Percentiles rank a stretch among this genome's conserved stretches.
These are phyloP conservation scores for Empidonax alnorum DNA, from an alignment of 2,113 vertebrate species.

Conservation along the genomic window DNA sequence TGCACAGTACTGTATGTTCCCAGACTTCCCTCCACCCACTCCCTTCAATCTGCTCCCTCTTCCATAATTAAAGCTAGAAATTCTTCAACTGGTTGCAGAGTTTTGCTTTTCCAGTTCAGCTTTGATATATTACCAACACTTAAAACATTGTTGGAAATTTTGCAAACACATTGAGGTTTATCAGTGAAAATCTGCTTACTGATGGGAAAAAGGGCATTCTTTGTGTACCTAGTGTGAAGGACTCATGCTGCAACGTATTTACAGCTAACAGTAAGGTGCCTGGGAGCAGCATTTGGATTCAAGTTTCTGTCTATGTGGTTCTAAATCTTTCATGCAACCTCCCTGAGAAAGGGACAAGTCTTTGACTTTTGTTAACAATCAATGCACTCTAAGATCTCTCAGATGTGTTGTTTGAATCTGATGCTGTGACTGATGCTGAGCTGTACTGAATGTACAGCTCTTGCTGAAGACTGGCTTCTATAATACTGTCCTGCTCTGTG, in stretches of 20 bases:
- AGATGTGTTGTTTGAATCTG: neutral
- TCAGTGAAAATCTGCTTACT: neutral
- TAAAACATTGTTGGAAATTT: neutral
- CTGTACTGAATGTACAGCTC: neutral
- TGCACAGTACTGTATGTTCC: slow-evolving; percentile 57
- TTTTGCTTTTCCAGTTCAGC: slow-evolving; percentile 48
- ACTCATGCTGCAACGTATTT: neutral
- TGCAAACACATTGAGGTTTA: neutral
- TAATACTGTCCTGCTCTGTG: neutral
- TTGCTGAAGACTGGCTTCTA: neutral
- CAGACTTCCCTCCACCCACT: slow-evolving; percentile 64
- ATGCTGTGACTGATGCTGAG: neutral
- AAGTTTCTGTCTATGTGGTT: neutral
- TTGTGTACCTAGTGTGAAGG: neutral
- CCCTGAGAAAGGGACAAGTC: neutral
- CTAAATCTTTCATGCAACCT: neutral
- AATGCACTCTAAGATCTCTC: neutral
- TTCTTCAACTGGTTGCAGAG: slow-evolving; percentile 41
- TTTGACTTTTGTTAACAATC: neutral
- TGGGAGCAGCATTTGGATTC: neutral
- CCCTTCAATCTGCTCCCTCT: slow-evolving; percentile 62
- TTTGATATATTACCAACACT: slow-evolving; percentile 24
- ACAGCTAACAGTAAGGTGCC: neutral
- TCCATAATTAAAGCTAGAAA: slow-evolving; percentile 58
- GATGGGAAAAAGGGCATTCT: neutral